Base-by-base conservation (phyloP, 2,888 invertebrate species). In the Papilio protenor region DNA sequence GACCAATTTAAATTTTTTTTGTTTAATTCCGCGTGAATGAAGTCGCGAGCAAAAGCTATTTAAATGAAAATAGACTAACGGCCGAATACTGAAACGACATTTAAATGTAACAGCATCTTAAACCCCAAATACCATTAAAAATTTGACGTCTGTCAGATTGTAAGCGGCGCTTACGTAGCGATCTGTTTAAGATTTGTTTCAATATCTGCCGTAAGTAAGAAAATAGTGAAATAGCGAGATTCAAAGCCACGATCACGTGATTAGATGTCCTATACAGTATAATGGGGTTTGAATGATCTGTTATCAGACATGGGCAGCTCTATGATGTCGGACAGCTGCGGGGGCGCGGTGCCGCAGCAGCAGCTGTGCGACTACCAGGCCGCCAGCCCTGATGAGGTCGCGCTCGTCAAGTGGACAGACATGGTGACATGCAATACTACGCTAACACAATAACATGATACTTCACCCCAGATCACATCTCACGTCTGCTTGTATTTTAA, bases 351-450 rank as follows among this genome's bases (percentile, higher is more conserved):
- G 27, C 95, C 95, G 0, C 89, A 95, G 81, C 94, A 95, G 82
- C 93, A 95, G 83, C 86, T 95, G 79, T 95, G 94, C 83, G 95
- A 95, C 82, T 96, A 96, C 90, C 97, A 98, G 91, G 98, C 98
- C 10, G 96, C 98, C 69, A 98, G 98, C 83, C 98, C 99, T 0
- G 99, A 99, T 90, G 99, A 99, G 90, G 98, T 99, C 81, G 98
- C 99, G 3, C 95, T 99, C 77, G 98, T 99, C 49, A 98, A 98
- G 87, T 98, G 98, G 94, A 97, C 98, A 14, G 97, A 98, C 83
- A 96, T 97, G 96, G 98, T 96, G 76, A 84, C 79, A 59, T 72
- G 27, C 16, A 49, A 8, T 55, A 8, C 55, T 16, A 55, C 55
- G 6, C 4, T 11, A 21, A 1, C 59, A 59, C 27, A 3, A 23